phyloP scores from a whole-genome alignment of 2,888 invertebrate species.

The Neocrepidodera transversa region DNA sequence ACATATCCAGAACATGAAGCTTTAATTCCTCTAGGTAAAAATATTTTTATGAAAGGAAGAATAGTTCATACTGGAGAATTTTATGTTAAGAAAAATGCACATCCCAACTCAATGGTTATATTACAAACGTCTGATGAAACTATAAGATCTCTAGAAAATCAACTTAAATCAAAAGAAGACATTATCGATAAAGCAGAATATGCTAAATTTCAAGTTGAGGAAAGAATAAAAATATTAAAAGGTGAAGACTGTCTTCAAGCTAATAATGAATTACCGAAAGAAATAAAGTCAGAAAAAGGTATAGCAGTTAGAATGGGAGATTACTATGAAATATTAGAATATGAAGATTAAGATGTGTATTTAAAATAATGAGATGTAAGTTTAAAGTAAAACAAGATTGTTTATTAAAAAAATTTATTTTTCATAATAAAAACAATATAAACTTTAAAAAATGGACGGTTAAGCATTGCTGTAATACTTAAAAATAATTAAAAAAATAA shows the following conservation, averaged over 20 bases:
- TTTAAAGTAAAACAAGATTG: not conserved
- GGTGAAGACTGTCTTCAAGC: slow-evolving; percentile 34
- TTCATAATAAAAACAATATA: slow-evolving; percentile 30
- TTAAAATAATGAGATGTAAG: not conserved
- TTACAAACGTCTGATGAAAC: slow-evolving; percentile 47
- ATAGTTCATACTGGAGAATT: slow-evolving; percentile 53
- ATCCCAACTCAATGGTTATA: slow-evolving; percentile 45
- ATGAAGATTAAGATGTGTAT: slow-evolving; percentile 40
- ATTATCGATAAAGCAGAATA: slow-evolving; percentile 42
- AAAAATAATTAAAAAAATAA: slow-evolving; percentile 21
- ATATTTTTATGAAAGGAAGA: slow-evolving; percentile 52
- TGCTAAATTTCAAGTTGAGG: slow-evolving; percentile 45
- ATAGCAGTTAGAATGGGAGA: slow-evolving; percentile 51
- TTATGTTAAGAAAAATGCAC: slow-evolving; percentile 43
- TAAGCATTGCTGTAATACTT: slow-evolving; percentile 14
- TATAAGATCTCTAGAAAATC: slow-evolving; percentile 41
- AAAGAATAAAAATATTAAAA: slow-evolving; percentile 45
- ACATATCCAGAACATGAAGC: slow-evolving; percentile 47
- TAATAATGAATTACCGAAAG: slow-evolving; percentile 41
- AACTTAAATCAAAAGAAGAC: slow-evolving; percentile 39
- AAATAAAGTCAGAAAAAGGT: slow-evolving; percentile 51
- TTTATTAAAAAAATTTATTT: slow-evolving; percentile 17
- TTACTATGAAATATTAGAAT: slow-evolving; percentile 53
- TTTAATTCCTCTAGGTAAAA: slow-evolving; percentile 51
- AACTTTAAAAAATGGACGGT: slow-evolving; percentile 37